Percentiles rank a stretch among this genome's conserved stretches.
These are phyloP conservation scores for Drosophila auraria DNA, from an alignment of 1,140 invertebrate genomes.

Conservation along the genomic window DNA sequence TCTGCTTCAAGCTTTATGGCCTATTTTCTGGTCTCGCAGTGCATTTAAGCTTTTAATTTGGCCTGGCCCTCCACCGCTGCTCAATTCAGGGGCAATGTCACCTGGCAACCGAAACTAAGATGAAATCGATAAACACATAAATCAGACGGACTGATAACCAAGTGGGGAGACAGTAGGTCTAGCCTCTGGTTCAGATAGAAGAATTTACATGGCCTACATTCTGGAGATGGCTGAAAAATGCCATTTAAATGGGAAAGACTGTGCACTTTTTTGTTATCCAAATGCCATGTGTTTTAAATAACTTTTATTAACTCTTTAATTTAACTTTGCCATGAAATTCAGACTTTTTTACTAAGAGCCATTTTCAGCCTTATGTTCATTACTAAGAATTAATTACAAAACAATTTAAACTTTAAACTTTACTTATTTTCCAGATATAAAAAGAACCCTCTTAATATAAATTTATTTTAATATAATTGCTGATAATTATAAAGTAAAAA, in stretches of 20 bases:
- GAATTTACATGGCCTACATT: slow-evolving; percentile 31
- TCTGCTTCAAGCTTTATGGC: slow-evolving; percentile 16
- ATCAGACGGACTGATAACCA: slow-evolving; percentile 52
- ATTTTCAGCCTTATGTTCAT: background rate
- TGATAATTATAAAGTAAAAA: background rate
- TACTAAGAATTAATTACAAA: background rate
- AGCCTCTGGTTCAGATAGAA: slow-evolving; percentile 3
- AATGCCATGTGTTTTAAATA: background rate
- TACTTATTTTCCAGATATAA: background rate
- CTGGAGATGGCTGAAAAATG: slow-evolving; percentile 1
- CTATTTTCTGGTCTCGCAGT: slow-evolving; percentile 45
- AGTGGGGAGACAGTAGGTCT: slow-evolving; percentile 1
- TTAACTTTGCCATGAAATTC: no score
- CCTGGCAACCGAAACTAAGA: slow-evolving; percentile 67
- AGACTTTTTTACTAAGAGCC: no score
- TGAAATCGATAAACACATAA: slow-evolving; percentile 73
- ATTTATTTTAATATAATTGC: background rate
- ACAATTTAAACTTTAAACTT: background rate
- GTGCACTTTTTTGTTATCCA: background rate
- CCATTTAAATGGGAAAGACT: background rate
- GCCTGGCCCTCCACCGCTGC: slow-evolving; percentile 1
- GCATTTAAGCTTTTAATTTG: slow-evolving; percentile 69
- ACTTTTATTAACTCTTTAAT: background rate
- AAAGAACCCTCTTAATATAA: background rate
- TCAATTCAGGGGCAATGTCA: slow-evolving; percentile 73